These are phyloP conservation scores for Pollimyrus isidori DNA, from an alignment of 2,113 vertebrate species.

Conservation along the genomic window DNA sequence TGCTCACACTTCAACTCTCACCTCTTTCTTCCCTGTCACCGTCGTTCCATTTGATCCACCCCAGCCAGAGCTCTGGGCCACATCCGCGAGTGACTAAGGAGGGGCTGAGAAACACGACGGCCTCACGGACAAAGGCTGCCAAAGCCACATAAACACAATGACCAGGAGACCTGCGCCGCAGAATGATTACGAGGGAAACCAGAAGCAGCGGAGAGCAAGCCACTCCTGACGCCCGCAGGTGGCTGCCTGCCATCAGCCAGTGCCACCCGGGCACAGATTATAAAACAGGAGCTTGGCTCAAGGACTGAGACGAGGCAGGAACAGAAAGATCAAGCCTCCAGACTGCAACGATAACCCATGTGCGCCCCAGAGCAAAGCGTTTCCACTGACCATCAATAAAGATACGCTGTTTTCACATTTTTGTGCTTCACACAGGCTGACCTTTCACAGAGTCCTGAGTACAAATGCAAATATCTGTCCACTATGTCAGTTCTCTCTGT, in stretches of 20 bases:
- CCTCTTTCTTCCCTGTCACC: not conserved
- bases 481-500: not conserved
- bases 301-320: not conserved
- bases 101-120: not conserved
- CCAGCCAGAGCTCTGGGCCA: not conserved
- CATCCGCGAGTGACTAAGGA: not conserved
- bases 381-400: not conserved
- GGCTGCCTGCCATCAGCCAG: not conserved
- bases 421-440: not conserved
- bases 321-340: constrained; percentile 6
- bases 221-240: not conserved
- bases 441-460: not conserved
- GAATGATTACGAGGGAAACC: not conserved
- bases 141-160: not conserved
- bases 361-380: not conserved
- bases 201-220: not conserved
- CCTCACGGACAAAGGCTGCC: not conserved
- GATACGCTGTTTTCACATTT: not conserved
- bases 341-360: not conserved
- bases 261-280: not conserved
- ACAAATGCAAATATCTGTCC: constrained; percentile 1
- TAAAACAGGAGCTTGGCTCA: not conserved
- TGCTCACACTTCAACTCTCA: not conserved
- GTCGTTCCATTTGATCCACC: not conserved
- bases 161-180: not conserved